Percentiles rank a stretch among this genome's conserved stretches.
phyloP scores from a whole-genome alignment of 2,888 invertebrate species.

The Hypomecis atomaria region DNA sequence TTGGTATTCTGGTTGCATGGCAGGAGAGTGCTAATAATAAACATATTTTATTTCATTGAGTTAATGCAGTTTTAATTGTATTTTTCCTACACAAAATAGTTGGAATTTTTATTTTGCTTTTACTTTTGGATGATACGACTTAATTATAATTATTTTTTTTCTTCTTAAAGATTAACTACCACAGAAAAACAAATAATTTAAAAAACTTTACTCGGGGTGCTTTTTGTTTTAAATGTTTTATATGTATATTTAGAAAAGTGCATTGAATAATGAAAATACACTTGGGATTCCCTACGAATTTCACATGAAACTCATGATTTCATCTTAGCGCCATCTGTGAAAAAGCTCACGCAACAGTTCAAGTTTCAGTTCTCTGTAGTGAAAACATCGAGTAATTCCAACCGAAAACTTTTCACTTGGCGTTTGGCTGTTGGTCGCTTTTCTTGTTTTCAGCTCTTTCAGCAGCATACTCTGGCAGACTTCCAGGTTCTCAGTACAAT shows the following conservation, averaged over 20 bases:
- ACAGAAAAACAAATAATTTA: no score
- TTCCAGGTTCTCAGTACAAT: conserved; percentile 40
- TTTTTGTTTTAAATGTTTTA: no score
- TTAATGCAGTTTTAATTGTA: background rate
- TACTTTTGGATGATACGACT: no score
- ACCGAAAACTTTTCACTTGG: conserved; percentile 4
- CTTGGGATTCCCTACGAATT: no score
- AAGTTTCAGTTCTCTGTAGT: conserved; percentile 22
- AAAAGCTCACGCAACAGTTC: background rate
- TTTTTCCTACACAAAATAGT: no score
- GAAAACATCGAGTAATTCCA: background rate
- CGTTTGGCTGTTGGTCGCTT: background rate
- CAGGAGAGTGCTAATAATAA: conserved; percentile 7
- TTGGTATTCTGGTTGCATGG: conserved; percentile 8
- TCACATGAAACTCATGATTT: no score
- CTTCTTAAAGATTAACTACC: no score
- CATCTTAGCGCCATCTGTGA: conserved; percentile 16
- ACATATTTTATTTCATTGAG: background rate
- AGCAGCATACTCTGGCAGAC: conserved; percentile 34
- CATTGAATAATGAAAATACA: no score
- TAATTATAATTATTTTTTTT: no score
- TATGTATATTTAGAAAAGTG: no score
- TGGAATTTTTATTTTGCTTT: no score
- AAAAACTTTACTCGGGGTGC: no score
- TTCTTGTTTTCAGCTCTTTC: conserved; percentile 22